A percentile compares a stretch with the other conserved stretches of the same genome.
These are phyloP conservation scores for Myripristis jacobus DNA, from an alignment of 2,797 vertebrate species.

Conservation along the genomic window DNA sequence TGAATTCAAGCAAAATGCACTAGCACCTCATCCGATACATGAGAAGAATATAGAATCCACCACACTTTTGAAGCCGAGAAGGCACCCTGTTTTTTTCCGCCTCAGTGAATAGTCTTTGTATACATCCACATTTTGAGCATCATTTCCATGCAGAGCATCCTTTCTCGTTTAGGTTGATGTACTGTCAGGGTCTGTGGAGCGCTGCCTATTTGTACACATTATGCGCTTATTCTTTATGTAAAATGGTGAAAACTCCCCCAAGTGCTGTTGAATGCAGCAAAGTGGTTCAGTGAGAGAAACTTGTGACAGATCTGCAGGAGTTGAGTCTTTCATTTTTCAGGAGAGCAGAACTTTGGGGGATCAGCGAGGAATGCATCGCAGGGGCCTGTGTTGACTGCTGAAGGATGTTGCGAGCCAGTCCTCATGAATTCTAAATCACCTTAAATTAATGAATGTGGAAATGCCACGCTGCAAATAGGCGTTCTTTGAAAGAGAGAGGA, in stretches of 20 bases:
- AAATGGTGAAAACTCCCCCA: conserved; percentile 11
- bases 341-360: conserved; percentile 36
- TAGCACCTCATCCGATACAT: conserved; percentile 23
- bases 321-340: conserved; percentile 38
- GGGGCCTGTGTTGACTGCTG: conserved; percentile 38
- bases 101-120: conserved; percentile 28
- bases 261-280: conserved; percentile 28
- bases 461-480: conserved; percentile 51
- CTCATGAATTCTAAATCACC: conserved; percentile 74
- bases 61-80: conserved; percentile 1
- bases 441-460: conserved; percentile 67
- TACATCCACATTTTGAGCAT: background rate
- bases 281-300: conserved; percentile 21
- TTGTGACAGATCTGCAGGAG: conserved; percentile 34
- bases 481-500: conserved; percentile 23
- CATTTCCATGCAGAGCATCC: conserved; percentile 32
- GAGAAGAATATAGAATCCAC: conserved; percentile 40
- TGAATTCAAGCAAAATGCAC: conserved; percentile 57
- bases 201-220: conserved; percentile 56
- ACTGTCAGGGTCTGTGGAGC: conserved; percentile 41
- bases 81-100: conserved; percentile 30
- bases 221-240: conserved; percentile 28
- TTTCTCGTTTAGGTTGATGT: conserved; percentile 40
- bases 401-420: conserved; percentile 61
- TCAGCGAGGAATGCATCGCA: conserved; percentile 1